Conservation (phyloP, 2,888 invertebrate species). For the Yponomeuta sedellus region DNA sequence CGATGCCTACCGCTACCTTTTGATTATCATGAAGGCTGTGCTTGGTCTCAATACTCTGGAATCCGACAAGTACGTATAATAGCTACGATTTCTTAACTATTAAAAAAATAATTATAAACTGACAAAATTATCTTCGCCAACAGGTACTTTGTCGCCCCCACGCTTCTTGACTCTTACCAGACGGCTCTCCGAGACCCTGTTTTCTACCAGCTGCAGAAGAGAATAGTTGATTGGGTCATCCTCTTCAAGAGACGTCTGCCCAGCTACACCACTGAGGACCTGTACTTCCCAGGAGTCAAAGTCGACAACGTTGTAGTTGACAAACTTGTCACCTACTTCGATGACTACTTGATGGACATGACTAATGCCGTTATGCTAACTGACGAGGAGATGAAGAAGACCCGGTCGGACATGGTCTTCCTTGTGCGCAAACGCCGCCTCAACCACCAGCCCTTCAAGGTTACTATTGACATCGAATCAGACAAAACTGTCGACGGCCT, state of each 20-base stretch:
- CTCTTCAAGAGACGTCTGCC: slow-evolving; percentile 78
- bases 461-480: slow-evolving; percentile 73
- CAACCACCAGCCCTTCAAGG: slow-evolving; percentile 79
- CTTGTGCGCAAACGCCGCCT: slow-evolving; percentile 78
- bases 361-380: slow-evolving; percentile 75
- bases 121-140: slow-evolving; percentile 25
- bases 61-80: slow-evolving; percentile 50
- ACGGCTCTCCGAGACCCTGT: slow-evolving; percentile 84
- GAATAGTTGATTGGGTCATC: slow-evolving; percentile 71
- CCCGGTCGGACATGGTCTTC: slow-evolving; percentile 64
- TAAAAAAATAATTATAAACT: background rate
- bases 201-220: slow-evolving; percentile 82
- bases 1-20: slow-evolving; percentile 75
- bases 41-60: slow-evolving; percentile 53
- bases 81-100: background rate
- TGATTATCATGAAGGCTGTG: slow-evolving; percentile 71
- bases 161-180: slow-evolving; percentile 78
- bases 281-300: slow-evolving; percentile 79
- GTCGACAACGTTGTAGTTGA: slow-evolving; percentile 79
- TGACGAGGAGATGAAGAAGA: slow-evolving; percentile 64
- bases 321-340: slow-evolving; percentile 81
- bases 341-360: slow-evolving; percentile 80
- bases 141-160: slow-evolving; percentile 72
- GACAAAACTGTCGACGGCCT: slow-evolving; percentile 76
- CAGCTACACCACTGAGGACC: slow-evolving; percentile 78